These are phyloP conservation scores for Sebastes kiyomatsui DNA, from an alignment of 2,797 vertebrate species.

Conservation along the genomic window DNA sequence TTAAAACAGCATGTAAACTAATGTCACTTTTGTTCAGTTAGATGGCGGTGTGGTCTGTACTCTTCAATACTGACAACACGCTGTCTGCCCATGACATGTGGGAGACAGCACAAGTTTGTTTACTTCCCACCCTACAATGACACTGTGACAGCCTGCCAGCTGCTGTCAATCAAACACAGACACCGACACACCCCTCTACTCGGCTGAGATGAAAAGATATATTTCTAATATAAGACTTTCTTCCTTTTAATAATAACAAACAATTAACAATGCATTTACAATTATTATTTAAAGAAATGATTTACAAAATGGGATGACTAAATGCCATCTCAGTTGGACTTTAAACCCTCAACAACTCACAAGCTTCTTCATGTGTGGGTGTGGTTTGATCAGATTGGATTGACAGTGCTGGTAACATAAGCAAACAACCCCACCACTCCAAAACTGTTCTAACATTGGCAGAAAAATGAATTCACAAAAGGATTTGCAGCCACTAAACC, in stretches of 20 bases:
- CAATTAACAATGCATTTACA: not conserved
- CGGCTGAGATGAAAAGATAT: not conserved
- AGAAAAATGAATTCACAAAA: not conserved
- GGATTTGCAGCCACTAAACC: no score
- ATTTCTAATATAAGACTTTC: not conserved
- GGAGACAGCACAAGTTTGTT: not conserved
- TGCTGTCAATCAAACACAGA: not conserved
- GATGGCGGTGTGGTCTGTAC: not conserved
- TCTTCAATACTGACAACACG: not conserved
- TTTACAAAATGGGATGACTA: not conserved
- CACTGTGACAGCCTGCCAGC: not conserved
- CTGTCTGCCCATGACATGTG: no score
- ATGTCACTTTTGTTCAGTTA: not conserved
- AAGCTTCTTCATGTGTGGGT: not conserved
- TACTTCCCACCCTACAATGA: not conserved
- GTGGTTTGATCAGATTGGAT: not conserved
- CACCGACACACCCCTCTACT: not conserved
- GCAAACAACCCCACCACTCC: not conserved
- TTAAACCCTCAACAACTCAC: not conserved
- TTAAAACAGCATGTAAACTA: not conserved
- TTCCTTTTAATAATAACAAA: not conserved
- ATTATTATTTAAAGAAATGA: not conserved
- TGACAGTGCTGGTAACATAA: not conserved
- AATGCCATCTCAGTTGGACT: not conserved
- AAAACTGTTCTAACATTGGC: not conserved